These are phyloP conservation scores for Drosophila meridiana DNA, from an alignment of 2,888 invertebrate species.

Conservation along the genomic window DNA sequence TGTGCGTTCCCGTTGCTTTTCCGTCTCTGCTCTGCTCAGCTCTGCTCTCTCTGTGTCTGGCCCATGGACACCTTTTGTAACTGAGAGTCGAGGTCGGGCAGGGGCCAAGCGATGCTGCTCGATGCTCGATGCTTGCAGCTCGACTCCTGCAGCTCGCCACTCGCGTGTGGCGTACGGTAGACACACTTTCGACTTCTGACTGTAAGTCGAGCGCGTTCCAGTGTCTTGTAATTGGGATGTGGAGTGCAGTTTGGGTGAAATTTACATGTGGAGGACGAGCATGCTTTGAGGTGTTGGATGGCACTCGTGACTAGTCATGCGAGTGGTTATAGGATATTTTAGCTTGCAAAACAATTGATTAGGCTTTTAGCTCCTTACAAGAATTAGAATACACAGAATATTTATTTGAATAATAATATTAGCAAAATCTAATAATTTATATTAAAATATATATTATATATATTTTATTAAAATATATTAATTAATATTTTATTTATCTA, in stretches of 20 bases:
- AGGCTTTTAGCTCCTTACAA: background rate
- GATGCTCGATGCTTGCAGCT: conserved; percentile 25
- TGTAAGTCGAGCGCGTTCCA: conserved; percentile 62
- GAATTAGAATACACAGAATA: background rate
- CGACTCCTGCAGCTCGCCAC: conserved; percentile 31
- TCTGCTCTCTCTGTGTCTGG: conserved; percentile 13
- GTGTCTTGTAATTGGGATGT: conserved; percentile 49
- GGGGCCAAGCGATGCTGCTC: conserved; percentile 58
- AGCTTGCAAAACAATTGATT: background rate
- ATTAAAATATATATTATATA: too few species aligned
- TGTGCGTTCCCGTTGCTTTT: conserved; percentile 55
- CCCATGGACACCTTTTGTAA: conserved; percentile 30
- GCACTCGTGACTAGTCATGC: background rate
- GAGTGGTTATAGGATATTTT: background rate
- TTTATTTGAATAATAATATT: background rate
- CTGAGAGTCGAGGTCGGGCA: conserved; percentile 45
- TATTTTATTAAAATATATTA: too few species aligned
- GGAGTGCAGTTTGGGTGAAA: conserved; percentile 1
- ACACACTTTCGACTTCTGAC: conserved; percentile 76
- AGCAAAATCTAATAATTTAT: too few species aligned
- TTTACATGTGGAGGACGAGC: background rate
- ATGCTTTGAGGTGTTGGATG: background rate
- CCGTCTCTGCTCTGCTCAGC: conserved; percentile 9
- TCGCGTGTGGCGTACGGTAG: conserved; percentile 76
- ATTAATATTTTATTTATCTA: too few species aligned